phyloP scores from a whole-genome alignment of 2,113 vertebrate genomes.

The Apodemus speciosus region DNA sequence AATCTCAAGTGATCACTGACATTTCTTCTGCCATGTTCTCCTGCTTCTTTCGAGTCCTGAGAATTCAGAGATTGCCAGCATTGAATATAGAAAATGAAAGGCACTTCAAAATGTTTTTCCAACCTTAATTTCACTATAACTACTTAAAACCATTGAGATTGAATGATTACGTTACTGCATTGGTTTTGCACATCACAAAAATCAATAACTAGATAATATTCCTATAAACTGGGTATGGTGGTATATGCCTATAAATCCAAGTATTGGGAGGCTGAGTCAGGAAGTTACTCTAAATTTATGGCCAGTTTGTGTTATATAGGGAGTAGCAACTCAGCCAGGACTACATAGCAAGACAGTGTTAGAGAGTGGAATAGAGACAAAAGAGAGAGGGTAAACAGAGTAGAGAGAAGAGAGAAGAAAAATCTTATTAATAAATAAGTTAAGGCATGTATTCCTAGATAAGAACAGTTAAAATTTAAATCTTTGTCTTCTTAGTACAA shows the following conservation, averaged over 20 bases:
- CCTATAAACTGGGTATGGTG: background rate
- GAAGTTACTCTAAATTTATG: background rate
- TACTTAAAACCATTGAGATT: background rate
- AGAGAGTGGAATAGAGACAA: background rate
- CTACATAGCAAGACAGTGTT: background rate
- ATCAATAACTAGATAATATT: background rate
- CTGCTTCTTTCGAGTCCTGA: background rate
- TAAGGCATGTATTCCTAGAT: constrained; percentile 9
- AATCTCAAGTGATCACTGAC: constrained; percentile 31
- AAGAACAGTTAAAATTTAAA: constrained; percentile 49
- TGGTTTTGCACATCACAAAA: background rate
- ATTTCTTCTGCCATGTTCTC: background rate
- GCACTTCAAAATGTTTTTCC: background rate
- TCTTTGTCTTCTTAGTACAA: constrained; percentile 19
- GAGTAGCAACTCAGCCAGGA: background rate
- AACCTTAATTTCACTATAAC: constrained; percentile 14
- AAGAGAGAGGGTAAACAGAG: background rate
- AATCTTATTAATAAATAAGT: background rate
- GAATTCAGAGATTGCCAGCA: constrained; percentile 1
- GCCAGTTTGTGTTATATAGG: background rate
- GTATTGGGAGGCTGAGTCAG: background rate
- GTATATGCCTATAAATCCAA: background rate
- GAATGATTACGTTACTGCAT: constrained; percentile 8
- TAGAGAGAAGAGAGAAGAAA: background rate
- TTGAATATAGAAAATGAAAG: constrained; percentile 37